Evolutionary conservation across 2,113 vertebrate genomes (phyloP), one percentile per base, ranked within the genome.

Genomic region (Brienomyrus longianalis): DNA sequence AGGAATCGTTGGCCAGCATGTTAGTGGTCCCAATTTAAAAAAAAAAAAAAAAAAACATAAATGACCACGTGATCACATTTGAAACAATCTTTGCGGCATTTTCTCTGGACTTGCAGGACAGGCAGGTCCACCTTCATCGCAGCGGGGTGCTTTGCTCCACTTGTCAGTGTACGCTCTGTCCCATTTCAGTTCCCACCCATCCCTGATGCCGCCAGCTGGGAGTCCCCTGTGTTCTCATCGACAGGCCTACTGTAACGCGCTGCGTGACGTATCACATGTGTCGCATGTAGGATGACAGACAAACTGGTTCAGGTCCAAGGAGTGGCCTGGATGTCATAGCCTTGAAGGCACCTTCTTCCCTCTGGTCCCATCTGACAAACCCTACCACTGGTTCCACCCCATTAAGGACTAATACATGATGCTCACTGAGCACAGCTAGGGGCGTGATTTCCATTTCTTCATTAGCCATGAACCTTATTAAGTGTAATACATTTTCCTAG

Each of bases 401-500:
- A 77, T 77, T 77, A 77, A 77, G 70, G 62, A 66, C 62, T 66
- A 27, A 66, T 66, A n/a, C 62, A 66, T 10, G 62, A 31, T 77
- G 27, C 70, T 77, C 70, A 39, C 70, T 17, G 74, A 80, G 17
- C 74, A 6, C 17, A 39, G 74, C 74, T 80, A 39, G 35, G 43
- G 35, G 31, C n/a, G 74, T 19, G 74, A 80, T 43, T 80, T 19
- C 39, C 45, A 39, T 54, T 39, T 15, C 48, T 87, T 87, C 50
- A 87, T 87, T 87, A 87, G 15, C 21, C 15, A 21, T 84, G 45
- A 84, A 48, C 19, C 27, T 87, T 87, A 87, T 54, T 45, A 88
- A 52, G 86, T 66, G 19, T 62, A 88, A 62, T 62, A 35, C 86
- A 45, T 88, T 89, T 91, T 70, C 70, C 62, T 77, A 54, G 19